Conservation (phyloP, 2,797 vertebrate genomes). For the Pseudochirops corinnae region DNA sequence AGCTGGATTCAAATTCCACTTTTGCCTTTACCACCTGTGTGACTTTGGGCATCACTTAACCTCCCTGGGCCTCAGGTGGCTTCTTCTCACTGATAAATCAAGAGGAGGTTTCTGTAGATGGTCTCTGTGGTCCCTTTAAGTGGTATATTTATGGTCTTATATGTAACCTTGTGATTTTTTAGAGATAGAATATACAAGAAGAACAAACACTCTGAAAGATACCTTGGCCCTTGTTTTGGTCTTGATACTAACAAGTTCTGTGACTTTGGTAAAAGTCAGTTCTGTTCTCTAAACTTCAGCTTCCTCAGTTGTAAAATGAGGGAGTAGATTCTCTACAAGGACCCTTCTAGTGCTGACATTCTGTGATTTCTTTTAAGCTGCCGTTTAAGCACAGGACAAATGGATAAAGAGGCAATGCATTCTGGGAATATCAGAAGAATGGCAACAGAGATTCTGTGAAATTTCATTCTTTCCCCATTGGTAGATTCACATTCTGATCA, state of each 20-base stretch:
- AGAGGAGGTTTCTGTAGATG: not conserved
- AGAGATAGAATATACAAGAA: not conserved
- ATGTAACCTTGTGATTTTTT: not conserved
- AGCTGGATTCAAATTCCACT: not conserved
- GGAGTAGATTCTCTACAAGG: not conserved
- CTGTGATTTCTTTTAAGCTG: not conserved
- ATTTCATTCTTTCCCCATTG: not conserved
- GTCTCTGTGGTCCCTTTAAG: not conserved
- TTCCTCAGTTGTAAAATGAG: not conserved
- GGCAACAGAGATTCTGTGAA: conserved; percentile 8
- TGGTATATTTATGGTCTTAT: not conserved
- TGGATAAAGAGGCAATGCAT: not conserved
- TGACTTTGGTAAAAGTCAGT: not conserved
- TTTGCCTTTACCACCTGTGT: not conserved
- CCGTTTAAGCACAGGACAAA: not conserved
- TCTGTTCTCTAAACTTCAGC: conserved; percentile 17
- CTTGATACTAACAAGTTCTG: not conserved
- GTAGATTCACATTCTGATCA: not conserved
- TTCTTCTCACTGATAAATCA: not conserved
- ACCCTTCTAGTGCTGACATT: not conserved
- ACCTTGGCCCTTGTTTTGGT: not conserved
- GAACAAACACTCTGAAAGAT: not conserved
- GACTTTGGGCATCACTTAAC: not conserved
- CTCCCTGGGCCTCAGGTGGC: not conserved
- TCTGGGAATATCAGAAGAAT: not conserved